phyloP scores from a whole-genome alignment of 2,888 invertebrate genomes.

The Hydrotaea cyrtoneurina region DNA sequence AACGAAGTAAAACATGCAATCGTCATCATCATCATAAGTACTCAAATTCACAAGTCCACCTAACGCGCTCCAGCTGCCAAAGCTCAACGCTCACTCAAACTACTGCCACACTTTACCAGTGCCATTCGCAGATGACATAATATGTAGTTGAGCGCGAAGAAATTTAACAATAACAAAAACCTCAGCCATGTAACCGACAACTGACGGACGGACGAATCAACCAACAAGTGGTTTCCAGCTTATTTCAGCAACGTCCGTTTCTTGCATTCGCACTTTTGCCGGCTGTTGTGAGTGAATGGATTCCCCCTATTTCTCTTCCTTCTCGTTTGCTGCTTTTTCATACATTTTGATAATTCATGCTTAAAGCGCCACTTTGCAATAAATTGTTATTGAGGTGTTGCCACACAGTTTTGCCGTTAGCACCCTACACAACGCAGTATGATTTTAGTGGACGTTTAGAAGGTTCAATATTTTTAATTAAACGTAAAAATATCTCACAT shows the following conservation, averaged over 20 bases:
- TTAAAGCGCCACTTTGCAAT: slow-evolving; percentile 53
- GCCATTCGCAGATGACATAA: slow-evolving; percentile 69
- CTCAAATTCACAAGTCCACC: not conserved
- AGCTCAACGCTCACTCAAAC: slow-evolving; percentile 2
- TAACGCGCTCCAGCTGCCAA: not conserved
- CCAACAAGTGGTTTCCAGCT: slow-evolving; percentile 32
- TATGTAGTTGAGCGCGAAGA: slow-evolving; percentile 58
- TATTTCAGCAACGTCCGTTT: slow-evolving; percentile 38
- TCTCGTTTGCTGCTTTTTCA: too few species aligned
- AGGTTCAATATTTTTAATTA: too few species aligned
- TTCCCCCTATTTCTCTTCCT: not conserved
- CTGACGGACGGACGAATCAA: slow-evolving; percentile 20
- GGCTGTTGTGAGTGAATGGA: not conserved
- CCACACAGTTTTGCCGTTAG: slow-evolving; percentile 46
- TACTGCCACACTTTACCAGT: slow-evolving; percentile 61
- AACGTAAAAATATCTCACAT: too few species aligned
- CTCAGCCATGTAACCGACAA: slow-evolving; percentile 33
- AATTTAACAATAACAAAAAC: slow-evolving; percentile 26
- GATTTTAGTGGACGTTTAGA: too few species aligned
- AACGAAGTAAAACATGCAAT: not conserved
- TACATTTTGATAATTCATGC: slow-evolving; percentile 37
- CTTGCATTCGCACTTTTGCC: slow-evolving; percentile 33
- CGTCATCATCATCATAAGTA: not conserved
- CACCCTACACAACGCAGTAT: not conserved
- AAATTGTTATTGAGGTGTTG: slow-evolving; percentile 57